These are phyloP conservation scores for Hylaeus anthracinus DNA, from an alignment of 1,140 invertebrate genomes.

Conservation along the genomic window DNA sequence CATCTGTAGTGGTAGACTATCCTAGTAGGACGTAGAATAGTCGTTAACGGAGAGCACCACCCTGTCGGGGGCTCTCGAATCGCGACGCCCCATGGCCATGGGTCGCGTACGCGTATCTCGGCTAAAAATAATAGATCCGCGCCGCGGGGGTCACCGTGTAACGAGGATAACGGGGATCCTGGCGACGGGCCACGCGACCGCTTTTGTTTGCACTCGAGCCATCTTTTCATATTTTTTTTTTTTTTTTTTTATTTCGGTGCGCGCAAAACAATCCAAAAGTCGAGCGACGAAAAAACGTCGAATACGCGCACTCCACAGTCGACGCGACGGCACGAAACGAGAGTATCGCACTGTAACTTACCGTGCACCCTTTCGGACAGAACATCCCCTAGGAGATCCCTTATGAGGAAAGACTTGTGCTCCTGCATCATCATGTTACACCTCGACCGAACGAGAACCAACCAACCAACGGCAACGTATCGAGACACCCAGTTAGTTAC, in stretches of 20 bases:
- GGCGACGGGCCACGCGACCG: constrained; percentile 67
- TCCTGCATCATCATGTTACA: constrained; percentile 82
- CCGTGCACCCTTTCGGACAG: constrained; percentile 81
- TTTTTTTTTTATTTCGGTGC: too few species aligned
- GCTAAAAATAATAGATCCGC: constrained; percentile 72
- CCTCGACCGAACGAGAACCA: not conserved
- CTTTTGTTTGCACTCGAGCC: constrained; percentile 27
- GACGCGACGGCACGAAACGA: too few species aligned
- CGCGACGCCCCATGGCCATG: constrained; percentile 42
- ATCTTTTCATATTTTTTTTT: constrained; percentile 24
- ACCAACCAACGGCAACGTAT: not conserved
- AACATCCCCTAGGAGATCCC: constrained; percentile 88
- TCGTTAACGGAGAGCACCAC: constrained; percentile 66
- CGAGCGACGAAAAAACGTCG: too few species aligned
- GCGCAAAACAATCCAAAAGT: too few species aligned
- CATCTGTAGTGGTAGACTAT: constrained; percentile 65
- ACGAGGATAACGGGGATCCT: constrained; percentile 75
- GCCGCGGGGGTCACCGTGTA: constrained; percentile 66
- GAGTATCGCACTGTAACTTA: constrained; percentile 61
- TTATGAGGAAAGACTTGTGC: constrained; percentile 89
- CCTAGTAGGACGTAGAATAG: constrained; percentile 45
- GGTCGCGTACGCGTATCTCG: constrained; percentile 36
- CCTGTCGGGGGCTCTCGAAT: constrained; percentile 53
- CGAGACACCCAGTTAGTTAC: too few species aligned
- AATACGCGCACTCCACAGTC: too few species aligned